A percentile compares a stretch with the other conserved stretches of the same genome.
These are phyloP conservation scores for Sardina pilchardus DNA, from an alignment of 2,113 vertebrate species.

Conservation along the genomic window DNA sequence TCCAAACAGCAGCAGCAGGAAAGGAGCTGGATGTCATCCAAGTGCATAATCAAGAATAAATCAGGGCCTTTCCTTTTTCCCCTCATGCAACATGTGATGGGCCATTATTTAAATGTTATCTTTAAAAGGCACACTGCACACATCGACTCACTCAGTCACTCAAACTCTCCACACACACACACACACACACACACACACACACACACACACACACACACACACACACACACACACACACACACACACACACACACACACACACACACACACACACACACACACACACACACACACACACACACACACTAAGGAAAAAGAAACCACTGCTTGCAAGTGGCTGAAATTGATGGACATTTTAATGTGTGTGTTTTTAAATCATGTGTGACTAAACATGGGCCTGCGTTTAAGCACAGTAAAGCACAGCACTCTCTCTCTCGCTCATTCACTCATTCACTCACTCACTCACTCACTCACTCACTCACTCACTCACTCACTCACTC, in stretches of 20 bases:
- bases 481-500: not conserved
- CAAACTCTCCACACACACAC: not conserved
- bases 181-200: too few relatives aligned
- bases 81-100: slow-evolving; percentile 14
- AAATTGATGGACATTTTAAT: slow-evolving; percentile 10
- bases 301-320: not conserved
- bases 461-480: not conserved
- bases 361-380: slow-evolving; percentile 16
- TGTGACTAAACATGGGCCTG: slow-evolving; percentile 3
- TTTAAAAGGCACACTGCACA: slow-evolving; percentile 12
- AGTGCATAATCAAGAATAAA: slow-evolving; percentile 19
- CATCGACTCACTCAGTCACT: not conserved
- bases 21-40: slow-evolving; percentile 10
- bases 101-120: slow-evolving; percentile 20
- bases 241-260: not conserved
- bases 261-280: not conserved
- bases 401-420: slow-evolving; percentile 1
- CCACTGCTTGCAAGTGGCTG: not conserved
- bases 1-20: not conserved
- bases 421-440: not conserved
- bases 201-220: too few relatives aligned
- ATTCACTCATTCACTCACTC: not conserved
- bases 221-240: too few relatives aligned
- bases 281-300: not conserved
- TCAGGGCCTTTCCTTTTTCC: not conserved